A percentile compares a stretch with the other conserved stretches of the same genome.
Conservation (phyloP, 2,888 invertebrate genomes). For the Physocephala rufipes region DNA sequence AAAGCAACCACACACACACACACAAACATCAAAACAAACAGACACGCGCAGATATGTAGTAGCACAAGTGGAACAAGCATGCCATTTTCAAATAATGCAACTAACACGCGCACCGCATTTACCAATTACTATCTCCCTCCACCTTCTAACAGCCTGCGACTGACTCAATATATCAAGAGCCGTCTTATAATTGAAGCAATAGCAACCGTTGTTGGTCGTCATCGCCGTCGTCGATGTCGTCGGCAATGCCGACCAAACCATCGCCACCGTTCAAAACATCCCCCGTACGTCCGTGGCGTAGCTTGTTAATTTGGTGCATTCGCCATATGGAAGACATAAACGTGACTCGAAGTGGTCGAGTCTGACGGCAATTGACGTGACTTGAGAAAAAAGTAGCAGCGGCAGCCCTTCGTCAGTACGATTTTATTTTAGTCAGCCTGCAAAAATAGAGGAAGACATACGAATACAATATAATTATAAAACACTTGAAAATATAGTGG, state of each 20-base stretch:
- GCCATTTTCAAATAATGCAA: not conserved
- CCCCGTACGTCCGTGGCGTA: too few species aligned
- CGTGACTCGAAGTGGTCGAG: not conserved
- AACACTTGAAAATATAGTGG: constrained; percentile 8
- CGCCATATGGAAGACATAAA: constrained; percentile 18
- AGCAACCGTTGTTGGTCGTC: not conserved
- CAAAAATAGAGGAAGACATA: not conserved
- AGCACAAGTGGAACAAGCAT: not conserved
- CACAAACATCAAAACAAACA: too few species aligned
- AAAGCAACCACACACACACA: too few species aligned
- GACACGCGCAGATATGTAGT: not conserved
- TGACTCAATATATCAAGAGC: not conserved
- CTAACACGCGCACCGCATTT: not conserved
- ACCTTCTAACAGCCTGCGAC: not conserved
- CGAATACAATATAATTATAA: constrained; percentile 26
- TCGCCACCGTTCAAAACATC: too few species aligned
- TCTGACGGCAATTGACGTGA: not conserved
- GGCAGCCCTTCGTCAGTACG: constrained; percentile 24
- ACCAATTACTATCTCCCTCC: too few species aligned
- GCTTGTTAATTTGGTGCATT: too few species aligned
- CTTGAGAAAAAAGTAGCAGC: constrained; percentile 24
- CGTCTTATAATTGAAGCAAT: constrained; percentile 19
- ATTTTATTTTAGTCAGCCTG: constrained; percentile 26
- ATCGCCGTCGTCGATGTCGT: not conserved
- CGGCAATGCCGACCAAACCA: not conserved